Conservation (phyloP, 2,888 invertebrate genomes). For the Acleris holmiana region DNA sequence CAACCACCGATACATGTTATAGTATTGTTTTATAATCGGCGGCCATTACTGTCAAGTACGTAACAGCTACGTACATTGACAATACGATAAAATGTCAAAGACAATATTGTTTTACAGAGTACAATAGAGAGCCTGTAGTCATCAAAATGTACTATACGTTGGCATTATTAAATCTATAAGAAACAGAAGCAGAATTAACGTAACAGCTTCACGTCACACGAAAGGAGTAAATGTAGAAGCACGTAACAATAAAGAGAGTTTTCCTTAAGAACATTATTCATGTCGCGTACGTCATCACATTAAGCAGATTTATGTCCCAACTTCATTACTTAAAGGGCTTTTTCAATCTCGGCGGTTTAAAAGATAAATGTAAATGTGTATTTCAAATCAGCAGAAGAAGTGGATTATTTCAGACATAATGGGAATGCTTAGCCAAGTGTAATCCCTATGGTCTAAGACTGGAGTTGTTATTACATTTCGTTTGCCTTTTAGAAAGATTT, state of each 20-base stretch:
- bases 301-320: constrained; percentile 39
- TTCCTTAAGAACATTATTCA: constrained; percentile 39
- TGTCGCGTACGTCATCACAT: constrained; percentile 39
- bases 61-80: no score
- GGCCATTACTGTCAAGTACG: no score
- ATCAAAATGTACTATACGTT: no score
- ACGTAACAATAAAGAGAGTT: constrained; percentile 35
- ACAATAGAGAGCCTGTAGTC: no score
- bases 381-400: constrained; percentile 30
- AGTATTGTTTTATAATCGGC: no score
- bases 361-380: constrained; percentile 37
- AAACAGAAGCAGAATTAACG: constrained; percentile 27
- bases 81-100: no score
- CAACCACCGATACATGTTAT: no score
- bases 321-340: constrained; percentile 39
- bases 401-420: constrained; percentile 20
- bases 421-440: constrained; percentile 20
- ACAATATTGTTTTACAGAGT: no score
- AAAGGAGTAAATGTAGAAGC: constrained; percentile 37
- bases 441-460: constrained; percentile 16
- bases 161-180: background rate
- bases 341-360: constrained; percentile 37
- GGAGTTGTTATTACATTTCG: constrained; percentile 4
- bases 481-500: background rate
- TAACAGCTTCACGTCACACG: constrained; percentile 32